phyloP scores from a whole-genome alignment of 2,888 invertebrate species.

The Dilophus febrilis region DNA sequence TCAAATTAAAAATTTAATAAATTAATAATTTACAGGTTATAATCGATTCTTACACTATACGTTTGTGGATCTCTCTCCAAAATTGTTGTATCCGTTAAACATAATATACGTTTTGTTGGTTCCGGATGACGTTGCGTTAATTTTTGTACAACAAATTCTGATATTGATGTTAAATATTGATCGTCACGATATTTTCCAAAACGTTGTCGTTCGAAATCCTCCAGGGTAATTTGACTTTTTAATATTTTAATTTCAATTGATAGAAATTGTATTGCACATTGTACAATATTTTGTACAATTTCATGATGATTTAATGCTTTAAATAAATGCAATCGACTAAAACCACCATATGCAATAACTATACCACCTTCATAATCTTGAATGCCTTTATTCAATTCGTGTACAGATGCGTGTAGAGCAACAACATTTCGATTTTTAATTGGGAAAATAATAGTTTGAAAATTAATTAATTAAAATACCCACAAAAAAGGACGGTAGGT shows the following conservation, averaged over 20 bases:
- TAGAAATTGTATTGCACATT: conserved; percentile 62
- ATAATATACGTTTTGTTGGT: conserved; percentile 73
- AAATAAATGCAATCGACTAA: conserved; percentile 82
- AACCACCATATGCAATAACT: conserved; percentile 79
- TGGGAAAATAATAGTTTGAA: no score
- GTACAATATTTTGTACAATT: conserved; percentile 71
- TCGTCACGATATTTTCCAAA: conserved; percentile 92
- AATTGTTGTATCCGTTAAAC: conserved; percentile 88
- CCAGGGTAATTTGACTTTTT: conserved; percentile 64
- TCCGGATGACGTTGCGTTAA: conserved; percentile 67
- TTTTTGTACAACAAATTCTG: conserved; percentile 94
- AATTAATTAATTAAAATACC: no score
- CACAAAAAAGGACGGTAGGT: no score
- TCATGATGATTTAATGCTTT: conserved; percentile 70
- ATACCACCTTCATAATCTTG: conserved; percentile 86
- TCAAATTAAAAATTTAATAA: not conserved
- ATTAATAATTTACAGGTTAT: not conserved
- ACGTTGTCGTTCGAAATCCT: conserved; percentile 72
- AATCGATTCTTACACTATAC: conserved; percentile 43
- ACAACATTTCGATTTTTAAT: no score
- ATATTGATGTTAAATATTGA: conserved; percentile 87
- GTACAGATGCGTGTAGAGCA: no score
- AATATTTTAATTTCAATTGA: conserved; percentile 71
- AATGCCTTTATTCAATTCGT: conserved; percentile 41
- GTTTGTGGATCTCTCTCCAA: conserved; percentile 94